Evolutionary conservation across 2,797 vertebrate genomes (phyloP).

Genomic region (Amniataba percoides): DNA sequence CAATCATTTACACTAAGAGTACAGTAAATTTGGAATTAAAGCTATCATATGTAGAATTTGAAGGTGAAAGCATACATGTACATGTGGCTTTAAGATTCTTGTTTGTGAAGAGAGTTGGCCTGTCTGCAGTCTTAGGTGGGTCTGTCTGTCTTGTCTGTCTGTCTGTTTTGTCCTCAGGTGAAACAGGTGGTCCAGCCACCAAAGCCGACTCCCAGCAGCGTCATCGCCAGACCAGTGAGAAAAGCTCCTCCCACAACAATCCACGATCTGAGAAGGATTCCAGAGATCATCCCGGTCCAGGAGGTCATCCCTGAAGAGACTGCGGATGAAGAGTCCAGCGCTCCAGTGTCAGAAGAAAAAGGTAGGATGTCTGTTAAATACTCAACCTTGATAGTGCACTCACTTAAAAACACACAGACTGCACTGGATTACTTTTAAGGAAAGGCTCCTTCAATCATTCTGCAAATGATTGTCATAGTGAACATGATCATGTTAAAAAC

Average conservation of each 20-base stretch:
- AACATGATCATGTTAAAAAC: background rate
- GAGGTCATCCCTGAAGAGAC: constrained; percentile 76
- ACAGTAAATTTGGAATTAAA: background rate
- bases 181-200: constrained; percentile 59
- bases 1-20: background rate
- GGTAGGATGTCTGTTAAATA: constrained; percentile 48
- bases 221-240: constrained; percentile 78
- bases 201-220: constrained; percentile 62
- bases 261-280: constrained; percentile 71
- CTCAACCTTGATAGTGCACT: background rate
- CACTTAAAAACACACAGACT: background rate
- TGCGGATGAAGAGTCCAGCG: constrained; percentile 73
- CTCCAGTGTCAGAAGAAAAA: constrained; percentile 71
- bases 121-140: constrained; percentile 15
- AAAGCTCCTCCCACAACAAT: constrained; percentile 74
- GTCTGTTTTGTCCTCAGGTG: constrained; percentile 57
- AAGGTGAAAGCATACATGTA: background rate
- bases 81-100: background rate
- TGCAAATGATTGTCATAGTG: background rate
- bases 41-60: background rate
- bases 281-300: constrained; percentile 77
- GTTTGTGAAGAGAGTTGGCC: background rate
- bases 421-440: background rate
- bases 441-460: background rate
- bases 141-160: background rate